Conservation (phyloP, 2,797 vertebrate genomes). For the Melanotaenia parkinsoni region DNA sequence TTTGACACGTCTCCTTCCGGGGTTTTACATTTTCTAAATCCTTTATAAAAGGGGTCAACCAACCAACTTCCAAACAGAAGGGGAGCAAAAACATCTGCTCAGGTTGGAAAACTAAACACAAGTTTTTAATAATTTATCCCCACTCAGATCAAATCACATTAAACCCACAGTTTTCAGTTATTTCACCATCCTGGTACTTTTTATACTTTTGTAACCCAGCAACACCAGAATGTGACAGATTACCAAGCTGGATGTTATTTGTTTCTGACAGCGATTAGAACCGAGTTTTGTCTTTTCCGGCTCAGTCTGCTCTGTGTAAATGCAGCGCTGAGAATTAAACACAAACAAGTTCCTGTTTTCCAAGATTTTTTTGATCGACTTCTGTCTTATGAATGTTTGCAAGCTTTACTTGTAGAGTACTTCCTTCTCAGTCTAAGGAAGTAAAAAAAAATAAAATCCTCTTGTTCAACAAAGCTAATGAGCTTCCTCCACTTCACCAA, state of each 20-base stretch:
- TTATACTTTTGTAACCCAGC: background rate
- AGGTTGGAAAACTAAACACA: background rate
- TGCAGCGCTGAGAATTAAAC: background rate
- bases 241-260: background rate
- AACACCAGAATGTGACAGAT: background rate
- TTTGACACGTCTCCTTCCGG: background rate
- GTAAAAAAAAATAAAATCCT: background rate
- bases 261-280: background rate
- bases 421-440: background rate
- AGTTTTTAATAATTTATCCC: constrained; percentile 1
- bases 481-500: constrained; percentile 4
- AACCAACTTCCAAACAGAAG: constrained; percentile 12
- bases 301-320: background rate
- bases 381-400: background rate
- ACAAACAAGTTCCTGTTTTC: background rate
- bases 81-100: background rate
- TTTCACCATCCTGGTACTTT: background rate
- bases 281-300: background rate
- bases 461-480: background rate
- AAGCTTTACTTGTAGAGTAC: background rate
- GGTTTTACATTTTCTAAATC: background rate
- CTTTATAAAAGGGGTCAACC: background rate
- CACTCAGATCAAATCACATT: background rate
- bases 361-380: no score
- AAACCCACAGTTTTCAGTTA: background rate